Percentiles rank a stretch among this genome's conserved stretches.
These are phyloP conservation scores for Rhynchonycteris naso DNA, from an alignment of 2,797 vertebrate species.

Conservation along the genomic window DNA sequence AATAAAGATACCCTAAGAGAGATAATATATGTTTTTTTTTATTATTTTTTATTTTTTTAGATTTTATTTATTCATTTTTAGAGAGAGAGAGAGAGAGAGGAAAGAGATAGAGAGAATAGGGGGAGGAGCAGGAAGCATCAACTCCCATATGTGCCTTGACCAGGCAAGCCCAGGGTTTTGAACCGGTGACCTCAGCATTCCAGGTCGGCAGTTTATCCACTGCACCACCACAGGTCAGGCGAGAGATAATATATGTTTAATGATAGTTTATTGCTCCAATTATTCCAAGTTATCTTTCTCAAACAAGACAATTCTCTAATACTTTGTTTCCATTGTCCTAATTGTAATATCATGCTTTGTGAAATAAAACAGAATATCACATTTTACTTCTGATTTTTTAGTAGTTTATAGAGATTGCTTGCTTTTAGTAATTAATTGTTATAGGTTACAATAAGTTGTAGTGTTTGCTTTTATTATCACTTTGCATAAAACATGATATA, in stretches of 20 bases:
- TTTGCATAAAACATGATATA: not conserved
- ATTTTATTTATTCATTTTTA: no score
- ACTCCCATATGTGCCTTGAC: no score
- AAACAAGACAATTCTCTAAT: not conserved
- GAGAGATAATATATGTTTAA: no score
- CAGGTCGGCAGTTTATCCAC: no score
- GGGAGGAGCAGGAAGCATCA: no score
- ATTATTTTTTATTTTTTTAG: no score
- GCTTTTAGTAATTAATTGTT: not conserved
- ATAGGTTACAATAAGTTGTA: not conserved
- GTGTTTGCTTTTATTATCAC: not conserved
- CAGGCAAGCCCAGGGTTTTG: no score
- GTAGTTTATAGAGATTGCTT: constrained; percentile 8
- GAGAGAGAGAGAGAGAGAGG: no score
- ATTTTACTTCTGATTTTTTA: not conserved
- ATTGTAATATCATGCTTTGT: not conserved
- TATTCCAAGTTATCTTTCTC: not conserved
- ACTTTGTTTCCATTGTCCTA: not conserved
- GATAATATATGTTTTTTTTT: no score
- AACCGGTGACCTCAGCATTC: no score
- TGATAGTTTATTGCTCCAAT: not conserved
- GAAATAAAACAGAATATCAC: not conserved
- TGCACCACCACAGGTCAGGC: no score
- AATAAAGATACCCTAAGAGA: not conserved
- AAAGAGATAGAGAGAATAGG: no score